Percentiles rank a stretch among this genome's conserved stretches.
phyloP scores from a whole-genome alignment of 37 sponge, comb jelly and placozoan species.

The Amphimedon queenslandica region DNA sequence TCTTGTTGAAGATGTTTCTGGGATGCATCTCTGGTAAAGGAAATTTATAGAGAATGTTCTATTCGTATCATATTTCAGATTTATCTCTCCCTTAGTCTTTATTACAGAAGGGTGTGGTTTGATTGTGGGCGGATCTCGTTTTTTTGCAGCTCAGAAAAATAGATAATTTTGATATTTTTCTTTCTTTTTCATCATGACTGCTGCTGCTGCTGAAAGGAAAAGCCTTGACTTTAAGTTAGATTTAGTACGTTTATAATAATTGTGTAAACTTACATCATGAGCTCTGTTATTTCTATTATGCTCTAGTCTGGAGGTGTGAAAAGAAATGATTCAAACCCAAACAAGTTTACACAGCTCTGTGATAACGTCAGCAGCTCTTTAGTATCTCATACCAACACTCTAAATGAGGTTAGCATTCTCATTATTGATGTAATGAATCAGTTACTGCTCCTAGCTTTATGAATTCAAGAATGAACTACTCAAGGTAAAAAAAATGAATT shows the following conservation, averaged over 20 bases:
- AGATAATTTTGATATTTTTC: too few species aligned
- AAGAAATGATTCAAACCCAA: slow-evolving; percentile 2
- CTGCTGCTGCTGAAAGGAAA: background rate
- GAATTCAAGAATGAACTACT: slow-evolving; percentile 54
- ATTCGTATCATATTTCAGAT: too few species aligned
- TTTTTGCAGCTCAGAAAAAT: too few species aligned
- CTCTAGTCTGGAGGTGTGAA: slow-evolving; percentile 1
- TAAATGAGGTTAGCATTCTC: slow-evolving; percentile 43
- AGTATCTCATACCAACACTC: slow-evolving; percentile 22
- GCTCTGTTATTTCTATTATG: background rate
- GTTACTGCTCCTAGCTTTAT: slow-evolving; percentile 19
- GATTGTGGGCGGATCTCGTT: too few species aligned
- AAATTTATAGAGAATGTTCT: too few species aligned
- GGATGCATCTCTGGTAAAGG: too few species aligned
- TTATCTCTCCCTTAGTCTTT: too few species aligned
- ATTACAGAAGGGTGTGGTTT: too few species aligned
- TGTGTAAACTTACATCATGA: too few species aligned
- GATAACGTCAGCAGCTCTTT: slow-evolving; percentile 35
- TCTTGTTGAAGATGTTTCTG: slow-evolving; percentile 61
- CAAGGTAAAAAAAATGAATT: slow-evolving; percentile 20
- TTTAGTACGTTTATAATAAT: background rate
- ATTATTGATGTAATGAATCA: background rate
- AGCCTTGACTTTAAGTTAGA: background rate
- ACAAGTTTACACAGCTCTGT: slow-evolving; percentile 50
- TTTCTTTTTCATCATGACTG: background rate